phyloP scores from a whole-genome alignment of 2,888 invertebrate species.

The Dusona sp. region DNA sequence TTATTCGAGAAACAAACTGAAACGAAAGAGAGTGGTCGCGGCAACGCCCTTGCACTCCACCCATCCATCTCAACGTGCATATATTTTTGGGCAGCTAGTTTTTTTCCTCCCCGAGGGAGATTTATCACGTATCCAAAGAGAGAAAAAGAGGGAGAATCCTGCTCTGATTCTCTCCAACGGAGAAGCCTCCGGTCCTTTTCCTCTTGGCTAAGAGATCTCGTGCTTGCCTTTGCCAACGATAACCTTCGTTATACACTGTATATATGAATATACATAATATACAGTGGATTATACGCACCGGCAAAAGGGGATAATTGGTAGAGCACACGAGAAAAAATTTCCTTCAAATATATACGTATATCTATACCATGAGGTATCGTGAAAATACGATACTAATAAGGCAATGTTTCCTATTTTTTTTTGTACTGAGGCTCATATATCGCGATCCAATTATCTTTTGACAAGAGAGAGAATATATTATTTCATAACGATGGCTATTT shows the following conservation, averaged over 20 bases:
- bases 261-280: conserved; percentile 42
- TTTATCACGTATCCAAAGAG: conserved; percentile 78
- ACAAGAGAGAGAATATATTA: conserved; percentile 40
- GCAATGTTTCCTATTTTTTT: conserved; percentile 33
- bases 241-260: conserved; percentile 40
- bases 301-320: conserved; percentile 62
- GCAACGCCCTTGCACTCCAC: conserved; percentile 81
- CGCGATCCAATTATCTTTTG: conserved; percentile 57
- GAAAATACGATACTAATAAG: conserved; percentile 62
- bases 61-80: conserved; percentile 82
- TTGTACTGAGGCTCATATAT: conserved; percentile 41
- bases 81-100: conserved; percentile 80
- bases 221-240: conserved; percentile 47
- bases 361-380: conserved; percentile 23
- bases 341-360: conserved; percentile 31
- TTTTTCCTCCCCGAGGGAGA: conserved; percentile 76
- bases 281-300: conserved; percentile 46
- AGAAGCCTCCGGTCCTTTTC: conserved; percentile 36
- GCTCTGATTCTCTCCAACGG: conserved; percentile 57
- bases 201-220: conserved; percentile 48
- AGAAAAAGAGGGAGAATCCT: conserved; percentile 13
- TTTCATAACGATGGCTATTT: conserved; percentile 50
- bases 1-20: conserved; percentile 59
- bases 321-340: conserved; percentile 43
- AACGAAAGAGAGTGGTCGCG: conserved; percentile 71